Evolutionary conservation across 2,888 invertebrate species (phyloP).

Genomic region (Eristalinus sepulchralis): DNA sequence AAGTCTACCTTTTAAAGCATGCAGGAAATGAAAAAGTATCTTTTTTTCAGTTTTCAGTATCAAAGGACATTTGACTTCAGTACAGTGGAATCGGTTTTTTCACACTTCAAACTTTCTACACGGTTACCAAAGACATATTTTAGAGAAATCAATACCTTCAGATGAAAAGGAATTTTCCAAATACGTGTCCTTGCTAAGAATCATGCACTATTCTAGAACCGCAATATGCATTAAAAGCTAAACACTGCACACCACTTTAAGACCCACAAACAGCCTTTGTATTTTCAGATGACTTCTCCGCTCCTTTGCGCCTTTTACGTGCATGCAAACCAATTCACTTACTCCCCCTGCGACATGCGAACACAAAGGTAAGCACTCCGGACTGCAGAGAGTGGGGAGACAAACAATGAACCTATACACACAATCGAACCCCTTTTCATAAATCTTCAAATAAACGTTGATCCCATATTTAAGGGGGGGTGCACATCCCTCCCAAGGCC

Average conservation of each 20-base stretch:
- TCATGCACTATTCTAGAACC: too few species aligned
- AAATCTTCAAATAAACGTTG: slow-evolving; percentile 66
- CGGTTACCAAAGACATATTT: too few species aligned
- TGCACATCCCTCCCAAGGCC: slow-evolving; percentile 3
- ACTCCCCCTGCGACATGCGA: background rate
- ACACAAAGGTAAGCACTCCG: slow-evolving; percentile 43
- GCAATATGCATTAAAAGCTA: background rate
- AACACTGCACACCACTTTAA: slow-evolving; percentile 3
- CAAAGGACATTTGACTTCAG: too few species aligned
- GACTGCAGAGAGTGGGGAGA: slow-evolving; percentile 41
- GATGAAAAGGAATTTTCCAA: too few species aligned
- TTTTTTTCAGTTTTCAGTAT: too few species aligned
- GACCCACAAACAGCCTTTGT: slow-evolving; percentile 39
- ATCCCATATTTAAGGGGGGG: slow-evolving; percentile 21
- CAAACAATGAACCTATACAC: slow-evolving; percentile 67
- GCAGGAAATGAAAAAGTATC: too few species aligned
- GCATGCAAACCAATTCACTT: background rate
- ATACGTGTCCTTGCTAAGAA: too few species aligned
- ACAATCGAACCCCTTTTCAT: slow-evolving; percentile 70
- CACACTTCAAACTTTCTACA: too few species aligned
- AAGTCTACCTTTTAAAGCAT: too few species aligned
- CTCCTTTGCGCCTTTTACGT: background rate
- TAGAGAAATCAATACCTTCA: too few species aligned
- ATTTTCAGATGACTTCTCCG: slow-evolving; percentile 19
- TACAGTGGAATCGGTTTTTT: too few species aligned